Evolutionary conservation across 2,113 vertebrate species (phyloP).

Genomic region (Hystrix brachyura): DNA sequence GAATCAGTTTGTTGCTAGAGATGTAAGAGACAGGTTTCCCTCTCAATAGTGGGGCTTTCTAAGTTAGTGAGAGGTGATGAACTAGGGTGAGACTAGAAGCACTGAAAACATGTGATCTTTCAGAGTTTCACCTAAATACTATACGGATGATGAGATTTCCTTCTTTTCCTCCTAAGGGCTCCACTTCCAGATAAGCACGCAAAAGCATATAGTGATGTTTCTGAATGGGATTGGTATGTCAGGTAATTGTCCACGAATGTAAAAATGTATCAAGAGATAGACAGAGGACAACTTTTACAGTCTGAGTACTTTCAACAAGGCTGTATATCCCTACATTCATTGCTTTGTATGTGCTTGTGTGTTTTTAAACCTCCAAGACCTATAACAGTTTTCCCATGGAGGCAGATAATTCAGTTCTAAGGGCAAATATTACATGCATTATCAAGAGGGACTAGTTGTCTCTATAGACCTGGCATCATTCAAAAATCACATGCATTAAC

Average conservation of each 20-base stretch:
- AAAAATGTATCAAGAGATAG: not conserved
- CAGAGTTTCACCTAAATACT: not conserved
- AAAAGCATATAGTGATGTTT: not conserved
- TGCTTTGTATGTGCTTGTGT: not conserved
- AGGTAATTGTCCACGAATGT: not conserved
- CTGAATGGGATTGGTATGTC: not conserved
- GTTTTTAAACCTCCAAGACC: not conserved
- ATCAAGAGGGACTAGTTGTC: not conserved
- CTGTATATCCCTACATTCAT: not conserved
- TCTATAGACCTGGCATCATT: conserved; percentile 58
- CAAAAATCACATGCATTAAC: conserved; percentile 66
- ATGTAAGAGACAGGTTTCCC: not conserved
- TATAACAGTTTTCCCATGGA: not conserved
- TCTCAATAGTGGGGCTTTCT: not conserved
- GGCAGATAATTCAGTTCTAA: not conserved
- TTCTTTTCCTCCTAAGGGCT: not conserved
- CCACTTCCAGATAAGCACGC: not conserved
- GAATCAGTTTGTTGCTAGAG: not conserved
- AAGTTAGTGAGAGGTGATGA: not conserved
- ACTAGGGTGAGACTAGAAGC: not conserved
- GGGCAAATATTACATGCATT: not conserved
- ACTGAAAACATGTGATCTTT: not conserved
- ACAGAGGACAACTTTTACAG: not conserved
- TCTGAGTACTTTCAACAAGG: not conserved
- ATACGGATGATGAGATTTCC: not conserved